phyloP scores from a whole-genome alignment of 2,113 vertebrate species.

The Hippocampus barbouri region DNA sequence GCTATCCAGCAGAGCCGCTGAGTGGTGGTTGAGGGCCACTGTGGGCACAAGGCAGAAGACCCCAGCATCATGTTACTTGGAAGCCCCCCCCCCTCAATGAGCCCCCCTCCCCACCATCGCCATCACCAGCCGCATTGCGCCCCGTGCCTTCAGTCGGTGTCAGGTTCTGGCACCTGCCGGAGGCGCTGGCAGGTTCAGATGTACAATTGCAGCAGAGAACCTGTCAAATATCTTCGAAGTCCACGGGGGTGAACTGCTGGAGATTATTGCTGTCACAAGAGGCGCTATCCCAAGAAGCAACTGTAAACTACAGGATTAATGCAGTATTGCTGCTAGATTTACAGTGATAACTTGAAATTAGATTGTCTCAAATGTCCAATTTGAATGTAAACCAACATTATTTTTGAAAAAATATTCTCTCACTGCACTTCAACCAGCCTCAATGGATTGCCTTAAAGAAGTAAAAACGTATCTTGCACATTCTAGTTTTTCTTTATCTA shows the following conservation, averaged over 20 bases:
- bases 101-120: slow-evolving; percentile 22
- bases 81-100: slow-evolving; percentile 27
- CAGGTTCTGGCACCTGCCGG: slow-evolving; percentile 59
- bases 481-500: too few species aligned
- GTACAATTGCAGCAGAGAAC: slow-evolving; percentile 45
- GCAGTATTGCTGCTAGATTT: neutral
- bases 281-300: slow-evolving; percentile 3
- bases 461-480: too few species aligned
- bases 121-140: slow-evolving; percentile 56
- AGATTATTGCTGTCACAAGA: slow-evolving; percentile 23
- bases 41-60: slow-evolving; percentile 71
- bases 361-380: neutral
- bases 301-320: neutral
- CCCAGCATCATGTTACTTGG: slow-evolving; percentile 64
- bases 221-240: slow-evolving; percentile 40
- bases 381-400: neutral
- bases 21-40: slow-evolving; percentile 71
- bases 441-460: too few species aligned
- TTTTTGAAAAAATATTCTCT: neutral
- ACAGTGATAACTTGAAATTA: neutral
- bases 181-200: slow-evolving; percentile 51
- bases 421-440: too few species aligned
- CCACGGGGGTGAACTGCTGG: slow-evolving; percentile 30
- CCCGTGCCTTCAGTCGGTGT: slow-evolving; percentile 60
- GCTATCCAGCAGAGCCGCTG: slow-evolving; percentile 62